phyloP scores from a whole-genome alignment of 2,888 invertebrate genomes.

The Clunio marinus region DNA sequence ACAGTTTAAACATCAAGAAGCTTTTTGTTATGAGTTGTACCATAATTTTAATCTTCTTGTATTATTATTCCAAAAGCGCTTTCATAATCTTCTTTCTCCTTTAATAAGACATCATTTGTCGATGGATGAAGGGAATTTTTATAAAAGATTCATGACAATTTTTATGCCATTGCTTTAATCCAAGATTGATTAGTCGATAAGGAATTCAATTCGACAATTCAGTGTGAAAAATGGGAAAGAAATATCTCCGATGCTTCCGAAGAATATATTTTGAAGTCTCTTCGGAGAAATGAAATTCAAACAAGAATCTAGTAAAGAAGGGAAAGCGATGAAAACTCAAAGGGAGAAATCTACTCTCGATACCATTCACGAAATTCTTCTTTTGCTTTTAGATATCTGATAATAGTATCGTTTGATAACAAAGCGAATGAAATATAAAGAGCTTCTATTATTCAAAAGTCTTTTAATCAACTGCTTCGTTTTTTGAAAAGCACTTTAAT shows the following conservation, averaged over 20 bases:
- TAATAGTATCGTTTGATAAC: background rate
- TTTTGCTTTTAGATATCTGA: background rate
- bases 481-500: background rate
- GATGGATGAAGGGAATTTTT: no score
- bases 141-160: no score
- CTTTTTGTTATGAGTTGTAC: no score
- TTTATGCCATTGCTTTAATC: no score
- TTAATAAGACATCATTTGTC: no score
- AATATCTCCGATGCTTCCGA: no score
- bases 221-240: no score
- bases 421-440: no score
- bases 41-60: no score
- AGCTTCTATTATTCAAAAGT: background rate
- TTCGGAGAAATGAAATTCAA: background rate
- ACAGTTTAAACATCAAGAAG: background rate
- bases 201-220: constrained; percentile 34
- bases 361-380: no score
- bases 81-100: no score
- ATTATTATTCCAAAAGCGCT: no score
- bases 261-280: background rate
- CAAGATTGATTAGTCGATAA: constrained; percentile 34
- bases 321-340: background rate
- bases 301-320: background rate
- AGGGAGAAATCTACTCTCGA: background rate
- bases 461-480: constrained; percentile 17